Percentiles rank a stretch among this genome's conserved stretches.
Evolutionary conservation across 1,140 invertebrate species (phyloP).

Genomic region (Scaptomyza hsui): DNA sequence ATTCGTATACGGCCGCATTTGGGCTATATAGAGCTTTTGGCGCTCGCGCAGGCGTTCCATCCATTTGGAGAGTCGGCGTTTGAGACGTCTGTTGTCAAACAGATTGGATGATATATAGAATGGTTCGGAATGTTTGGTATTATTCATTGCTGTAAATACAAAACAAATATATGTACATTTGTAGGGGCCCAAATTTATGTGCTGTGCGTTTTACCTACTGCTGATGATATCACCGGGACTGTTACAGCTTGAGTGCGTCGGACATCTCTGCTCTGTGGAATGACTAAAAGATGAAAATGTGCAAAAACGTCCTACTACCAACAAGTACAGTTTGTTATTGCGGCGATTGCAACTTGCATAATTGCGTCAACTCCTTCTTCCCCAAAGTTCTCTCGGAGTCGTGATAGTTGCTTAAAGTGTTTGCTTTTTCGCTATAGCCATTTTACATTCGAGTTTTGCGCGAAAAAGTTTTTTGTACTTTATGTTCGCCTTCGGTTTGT

Average conservation of each 20-base stretch:
- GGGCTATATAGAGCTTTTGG: conserved; percentile 40
- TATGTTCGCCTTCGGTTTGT: conserved; percentile 28
- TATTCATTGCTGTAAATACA: conserved; percentile 62
- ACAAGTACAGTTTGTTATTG: conserved; percentile 48
- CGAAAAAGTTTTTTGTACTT: conserved; percentile 9
- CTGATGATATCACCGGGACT: conserved; percentile 1
- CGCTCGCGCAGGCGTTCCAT: conserved; percentile 61
- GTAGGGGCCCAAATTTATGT: too few species aligned
- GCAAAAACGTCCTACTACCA: conserved; percentile 28
- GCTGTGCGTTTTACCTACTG: conserved; percentile 10
- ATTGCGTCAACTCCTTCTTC: conserved; percentile 46
- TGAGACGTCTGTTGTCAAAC: conserved; percentile 74
- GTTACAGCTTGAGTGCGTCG: background rate
- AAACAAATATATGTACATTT: too few species aligned
- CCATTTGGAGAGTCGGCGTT: conserved; percentile 64
- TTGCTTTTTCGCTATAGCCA: conserved; percentile 12
- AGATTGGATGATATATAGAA: conserved; percentile 72
- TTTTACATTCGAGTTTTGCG: conserved; percentile 7
- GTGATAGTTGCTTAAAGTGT: background rate
- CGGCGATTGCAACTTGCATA: conserved; percentile 72
- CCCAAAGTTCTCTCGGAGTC: background rate
- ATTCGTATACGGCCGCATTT: conserved; percentile 30
- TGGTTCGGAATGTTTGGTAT: conserved; percentile 79
- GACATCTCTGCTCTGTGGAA: background rate
- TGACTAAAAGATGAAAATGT: conserved; percentile 6